phyloP scores from a whole-genome alignment of 2,113 vertebrate genomes.

The Hyperopisus bebe region DNA sequence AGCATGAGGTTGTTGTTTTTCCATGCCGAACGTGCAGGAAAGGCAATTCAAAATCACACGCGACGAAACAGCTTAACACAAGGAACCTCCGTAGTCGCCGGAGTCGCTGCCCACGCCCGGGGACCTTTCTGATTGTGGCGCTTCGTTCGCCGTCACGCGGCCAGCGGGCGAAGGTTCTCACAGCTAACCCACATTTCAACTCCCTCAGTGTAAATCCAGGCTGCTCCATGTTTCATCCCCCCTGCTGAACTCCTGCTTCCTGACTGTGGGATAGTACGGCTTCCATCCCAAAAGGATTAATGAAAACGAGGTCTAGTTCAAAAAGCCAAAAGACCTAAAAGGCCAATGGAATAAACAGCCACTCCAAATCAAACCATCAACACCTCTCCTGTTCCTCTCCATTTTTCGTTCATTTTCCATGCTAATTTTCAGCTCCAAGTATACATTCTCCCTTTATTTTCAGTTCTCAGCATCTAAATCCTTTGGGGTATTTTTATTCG shows the following conservation, averaged over 20 bases:
- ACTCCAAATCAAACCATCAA: neutral
- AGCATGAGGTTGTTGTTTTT: neutral
- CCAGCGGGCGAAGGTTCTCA: neutral
- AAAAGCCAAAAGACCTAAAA: neutral
- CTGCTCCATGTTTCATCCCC: neutral
- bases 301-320: neutral
- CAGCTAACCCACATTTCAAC: neutral
- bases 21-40: neutral
- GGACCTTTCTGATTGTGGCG: neutral
- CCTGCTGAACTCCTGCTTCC: neutral
- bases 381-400: neutral
- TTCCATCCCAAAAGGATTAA: neutral
- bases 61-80: neutral
- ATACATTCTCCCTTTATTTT: neutral
- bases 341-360: neutral
- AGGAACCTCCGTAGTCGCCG: neutral
- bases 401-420: neutral
- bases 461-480: neutral
- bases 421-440: neutral
- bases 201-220: neutral
- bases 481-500: neutral
- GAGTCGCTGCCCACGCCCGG: neutral
- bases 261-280: neutral
- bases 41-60: neutral
- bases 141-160: neutral